These are phyloP conservation scores for Colletes latitarsis DNA, from an alignment of 1,140 invertebrate species.

Conservation along the genomic window DNA sequence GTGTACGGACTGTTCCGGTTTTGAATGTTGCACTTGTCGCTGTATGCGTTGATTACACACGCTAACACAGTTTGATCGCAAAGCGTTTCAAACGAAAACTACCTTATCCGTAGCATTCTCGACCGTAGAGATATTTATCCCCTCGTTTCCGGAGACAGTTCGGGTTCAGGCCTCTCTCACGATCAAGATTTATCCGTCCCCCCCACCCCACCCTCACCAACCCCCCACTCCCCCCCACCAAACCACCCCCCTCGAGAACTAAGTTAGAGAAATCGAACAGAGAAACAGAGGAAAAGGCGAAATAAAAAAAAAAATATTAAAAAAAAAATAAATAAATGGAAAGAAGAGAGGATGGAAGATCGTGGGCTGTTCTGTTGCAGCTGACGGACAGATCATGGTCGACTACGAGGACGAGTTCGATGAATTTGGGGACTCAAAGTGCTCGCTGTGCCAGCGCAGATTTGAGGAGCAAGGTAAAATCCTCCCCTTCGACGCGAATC, in stretches of 20 bases:
- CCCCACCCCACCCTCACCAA: background rate
- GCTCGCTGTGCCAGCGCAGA: conserved; percentile 88
- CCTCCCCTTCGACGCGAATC: conserved; percentile 38
- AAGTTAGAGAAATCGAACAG: background rate
- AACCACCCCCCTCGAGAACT: conserved; percentile 1
- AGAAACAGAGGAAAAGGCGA: background rate
- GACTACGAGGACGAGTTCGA: conserved; percentile 84
- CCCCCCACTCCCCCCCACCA: conserved; percentile 18
- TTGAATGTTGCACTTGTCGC: too few species aligned
- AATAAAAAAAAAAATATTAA: conserved; percentile 25
- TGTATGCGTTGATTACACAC: too few species aligned
- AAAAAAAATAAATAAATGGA: conserved; percentile 10
- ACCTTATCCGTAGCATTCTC: background rate
- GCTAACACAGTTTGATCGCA: too few species aligned
- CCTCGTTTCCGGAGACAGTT: too few species aligned
- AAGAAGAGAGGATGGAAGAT: conserved; percentile 71
- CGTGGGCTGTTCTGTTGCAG: conserved; percentile 83
- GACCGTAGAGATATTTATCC: too few species aligned
- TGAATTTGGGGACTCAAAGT: conserved; percentile 82
- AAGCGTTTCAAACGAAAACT: background rate
- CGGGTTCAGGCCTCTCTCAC: conserved; percentile 1
- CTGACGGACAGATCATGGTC: conserved; percentile 84
- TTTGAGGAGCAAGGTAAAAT: conserved; percentile 88
- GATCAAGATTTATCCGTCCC: conserved; percentile 50
- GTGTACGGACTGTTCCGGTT: too few species aligned